Base-by-base conservation (phyloP, 2,888 invertebrate species). In the Agrypnus murinus region DNA sequence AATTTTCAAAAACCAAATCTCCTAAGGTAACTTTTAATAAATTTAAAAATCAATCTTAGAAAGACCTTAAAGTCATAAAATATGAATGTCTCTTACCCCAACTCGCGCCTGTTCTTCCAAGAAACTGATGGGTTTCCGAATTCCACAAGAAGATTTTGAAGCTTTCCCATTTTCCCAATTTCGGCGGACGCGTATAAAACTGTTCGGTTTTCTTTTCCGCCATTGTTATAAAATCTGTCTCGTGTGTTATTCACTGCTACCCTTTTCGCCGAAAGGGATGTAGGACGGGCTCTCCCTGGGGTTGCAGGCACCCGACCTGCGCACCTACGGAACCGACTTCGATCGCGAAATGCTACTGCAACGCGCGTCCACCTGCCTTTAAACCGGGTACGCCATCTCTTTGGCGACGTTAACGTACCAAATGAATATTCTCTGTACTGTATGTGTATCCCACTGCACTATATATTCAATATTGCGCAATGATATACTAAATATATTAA, bases 61-160 rank as follows among this genome's bases (percentile, higher is more conserved):
- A n/a, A n/a, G n/a, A n/a, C n/a, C n/a, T n/a, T n/a, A n/a, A n/a
- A n/a, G n/a, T n/a, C n/a, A n/a, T 14, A 9, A 12, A 14, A 34
- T 12, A 19, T 25, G 25, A 7, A 38, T 19, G 15, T 53, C 96
- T 53, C 96, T 95, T 85, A 97, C 97, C 95, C 98, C 98, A 98
- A 87, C 96, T 96, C 83, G 92, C 89, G 80, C 94, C 96, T 74
- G 96, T 96, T 81, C 97, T 91, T 80, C 97, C 97, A 80, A 97
- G 89, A 86, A 97, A 92, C 88, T 96, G 95, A 83, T 92, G 92
- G 74, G 96, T 96, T 87, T 97, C 96, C 80, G 94, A 91, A 89
- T 98, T 95, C 93, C 94, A 97, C 78, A 97, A 86, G 89, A 97
- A 97, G 83, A 90, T 87, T 86, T 89, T 91, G 88, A 95, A 92